Base-by-base conservation (phyloP, 2,113 vertebrate species). In the Grammomys dolichurus region DNA sequence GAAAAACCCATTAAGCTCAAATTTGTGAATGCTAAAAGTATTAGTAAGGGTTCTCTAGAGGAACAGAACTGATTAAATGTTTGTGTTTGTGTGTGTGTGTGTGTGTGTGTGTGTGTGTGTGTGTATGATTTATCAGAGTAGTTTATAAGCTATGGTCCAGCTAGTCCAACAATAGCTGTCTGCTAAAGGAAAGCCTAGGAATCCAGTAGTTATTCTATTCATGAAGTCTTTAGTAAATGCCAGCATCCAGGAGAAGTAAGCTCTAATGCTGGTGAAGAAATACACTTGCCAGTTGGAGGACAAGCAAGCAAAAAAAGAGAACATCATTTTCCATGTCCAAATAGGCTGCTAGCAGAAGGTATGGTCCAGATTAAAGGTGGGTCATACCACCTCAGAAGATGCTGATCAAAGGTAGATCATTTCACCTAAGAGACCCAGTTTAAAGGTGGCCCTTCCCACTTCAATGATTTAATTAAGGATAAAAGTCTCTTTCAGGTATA, bases 81-180 rank as follows among this genome's bases (percentile, higher is more conserved):
- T 8, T 73, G n/a, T 20, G 7, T 60, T 0, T 20, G 7, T 60
- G 3, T 20, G 3, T 60, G 10, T 20, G 7, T 60, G 1, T 20
- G 7, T 60, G 3, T 20, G 3, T 60, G 10, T 36, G 3, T 36
- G 10, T 36, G 17, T 12, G 7, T 17, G 17, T 22, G 20, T n/a
- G 24, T 40, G 13, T 7, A 19, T 13, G 14, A 7, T n/a, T 70
- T 17, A 70, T 72, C 36, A n/a, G 6, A n/a, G 69, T 72, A 36
- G 6, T 17, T 72, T 43, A 3, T 40, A 43, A 24, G n/a, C n/a
- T 43, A 22, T 43, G 72, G 72, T 75, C n/a, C n/a, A 75, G 20
- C n/a, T 75, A 43, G 7, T 75, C 9, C 72, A 43, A 73, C 70
- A 73, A 73, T 73, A 9, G 36, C 17, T 73, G 70, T 24, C 72